Percentiles rank a stretch among this genome's conserved stretches.
These are phyloP conservation scores for Rhynchotus rufescens DNA, from an alignment of 2,797 vertebrate genomes.

Conservation along the genomic window DNA sequence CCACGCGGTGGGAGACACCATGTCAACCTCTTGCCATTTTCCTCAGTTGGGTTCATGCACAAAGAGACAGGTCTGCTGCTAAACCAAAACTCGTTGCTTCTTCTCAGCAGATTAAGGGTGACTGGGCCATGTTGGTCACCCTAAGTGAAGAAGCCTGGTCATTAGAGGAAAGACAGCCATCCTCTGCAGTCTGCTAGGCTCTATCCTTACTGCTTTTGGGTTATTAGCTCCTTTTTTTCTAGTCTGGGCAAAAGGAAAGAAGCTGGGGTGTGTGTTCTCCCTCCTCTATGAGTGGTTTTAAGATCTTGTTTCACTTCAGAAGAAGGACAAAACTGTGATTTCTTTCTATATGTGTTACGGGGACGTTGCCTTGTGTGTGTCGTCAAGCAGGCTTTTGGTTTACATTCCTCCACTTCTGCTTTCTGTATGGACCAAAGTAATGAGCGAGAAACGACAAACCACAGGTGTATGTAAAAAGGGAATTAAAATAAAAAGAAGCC, in stretches of 20 bases:
- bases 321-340: background rate
- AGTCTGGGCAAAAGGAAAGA: background rate
- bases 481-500: conserved; percentile 65
- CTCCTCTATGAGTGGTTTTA: background rate
- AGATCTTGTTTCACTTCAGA: background rate
- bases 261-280: background rate
- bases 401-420: conserved; percentile 64
- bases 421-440: conserved; percentile 64
- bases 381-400: conserved; percentile 27
- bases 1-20: background rate
- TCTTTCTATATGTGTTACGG: background rate
- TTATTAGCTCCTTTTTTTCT: background rate
- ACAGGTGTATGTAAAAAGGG: conserved; percentile 62
- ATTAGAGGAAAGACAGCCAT: background rate
- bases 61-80: background rate
- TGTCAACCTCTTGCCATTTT: rapidly evolving
- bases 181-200: background rate
- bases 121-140: background rate
- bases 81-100: background rate
- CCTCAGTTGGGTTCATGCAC: background rate
- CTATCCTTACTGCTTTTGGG: background rate
- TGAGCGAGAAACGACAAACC: background rate
- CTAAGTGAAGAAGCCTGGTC: background rate
- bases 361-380: conserved; percentile 9
- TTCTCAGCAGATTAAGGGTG: background rate